Conservation (phyloP, 2,797 vertebrate species). For the Nyctalus aviator region DNA sequence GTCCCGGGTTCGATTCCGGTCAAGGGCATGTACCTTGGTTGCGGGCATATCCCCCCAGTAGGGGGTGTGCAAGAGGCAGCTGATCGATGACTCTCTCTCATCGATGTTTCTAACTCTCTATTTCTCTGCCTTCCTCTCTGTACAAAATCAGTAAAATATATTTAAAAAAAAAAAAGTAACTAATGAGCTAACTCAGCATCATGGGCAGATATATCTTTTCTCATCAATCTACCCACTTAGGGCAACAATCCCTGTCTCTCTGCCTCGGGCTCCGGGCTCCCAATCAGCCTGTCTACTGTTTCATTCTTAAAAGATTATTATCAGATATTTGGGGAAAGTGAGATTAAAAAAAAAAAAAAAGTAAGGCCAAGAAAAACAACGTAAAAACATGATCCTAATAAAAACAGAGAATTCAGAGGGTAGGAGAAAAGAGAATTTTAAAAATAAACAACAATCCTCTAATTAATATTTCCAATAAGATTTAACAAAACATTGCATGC, state of each 20-base stretch:
- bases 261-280: accelerated
- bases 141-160: too few relatives aligned
- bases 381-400: not conserved
- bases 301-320: not conserved
- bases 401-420: not conserved
- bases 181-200: not conserved
- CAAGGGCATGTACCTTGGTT: too few relatives aligned
- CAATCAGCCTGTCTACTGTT: not conserved
- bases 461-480: not conserved
- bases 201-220: not conserved
- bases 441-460: not conserved
- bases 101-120: too few relatives aligned
- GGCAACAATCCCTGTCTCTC: not conserved
- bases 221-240: not conserved
- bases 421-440: not conserved
- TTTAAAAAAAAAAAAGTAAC: too few relatives aligned
- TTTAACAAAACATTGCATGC: not conserved
- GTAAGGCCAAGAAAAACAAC: not conserved
- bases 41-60: too few relatives aligned
- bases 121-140: too few relatives aligned
- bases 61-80: too few relatives aligned
- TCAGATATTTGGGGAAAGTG: not conserved
- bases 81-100: too few relatives aligned
- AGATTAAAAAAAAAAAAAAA: not conserved
- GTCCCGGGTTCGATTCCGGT: too few relatives aligned